These are phyloP conservation scores for Nebria brevicollis DNA, from an alignment of 2,888 invertebrate species.

Conservation along the genomic window DNA sequence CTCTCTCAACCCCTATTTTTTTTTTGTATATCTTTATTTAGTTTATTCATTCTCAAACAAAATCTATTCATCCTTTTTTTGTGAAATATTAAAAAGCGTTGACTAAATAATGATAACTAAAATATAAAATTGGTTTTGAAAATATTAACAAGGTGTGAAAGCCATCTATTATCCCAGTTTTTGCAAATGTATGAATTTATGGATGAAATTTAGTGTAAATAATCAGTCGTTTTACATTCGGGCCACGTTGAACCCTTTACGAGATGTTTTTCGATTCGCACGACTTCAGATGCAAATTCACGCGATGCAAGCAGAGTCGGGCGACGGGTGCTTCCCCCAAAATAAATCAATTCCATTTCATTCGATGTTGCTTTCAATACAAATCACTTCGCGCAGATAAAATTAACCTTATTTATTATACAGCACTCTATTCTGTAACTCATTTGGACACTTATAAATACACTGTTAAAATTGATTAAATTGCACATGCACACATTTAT, in stretches of 20 bases:
- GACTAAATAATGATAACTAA: not conserved
- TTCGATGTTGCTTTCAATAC: constrained; percentile 23
- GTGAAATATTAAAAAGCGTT: not conserved
- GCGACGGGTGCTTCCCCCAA: not conserved
- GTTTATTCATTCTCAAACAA: not conserved
- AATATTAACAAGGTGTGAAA: not conserved
- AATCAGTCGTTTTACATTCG: constrained; percentile 31
- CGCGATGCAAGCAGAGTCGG: not conserved
- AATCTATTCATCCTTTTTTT: not conserved
- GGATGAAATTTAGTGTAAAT: constrained; percentile 45
- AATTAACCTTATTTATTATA: constrained; percentile 14
- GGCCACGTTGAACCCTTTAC: constrained; percentile 27
- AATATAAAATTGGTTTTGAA: not conserved
- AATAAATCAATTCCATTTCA: constrained; percentile 39
- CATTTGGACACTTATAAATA: not conserved
- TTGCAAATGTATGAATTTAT: constrained; percentile 35
- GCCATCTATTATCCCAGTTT: not conserved
- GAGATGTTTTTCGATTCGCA: constrained; percentile 32
- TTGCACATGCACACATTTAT: too few relatives aligned
- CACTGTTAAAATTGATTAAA: too few relatives aligned
- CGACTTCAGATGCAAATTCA: constrained; percentile 37
- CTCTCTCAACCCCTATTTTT: too few relatives aligned
- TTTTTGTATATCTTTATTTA: not conserved
- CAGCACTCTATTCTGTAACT: not conserved
- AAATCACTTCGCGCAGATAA: constrained; percentile 24